Percentiles rank a stretch among this genome's conserved stretches.
Evolutionary conservation across 1,140 invertebrate genomes (phyloP).

Genomic region (Chrysopa pallens): DNA sequence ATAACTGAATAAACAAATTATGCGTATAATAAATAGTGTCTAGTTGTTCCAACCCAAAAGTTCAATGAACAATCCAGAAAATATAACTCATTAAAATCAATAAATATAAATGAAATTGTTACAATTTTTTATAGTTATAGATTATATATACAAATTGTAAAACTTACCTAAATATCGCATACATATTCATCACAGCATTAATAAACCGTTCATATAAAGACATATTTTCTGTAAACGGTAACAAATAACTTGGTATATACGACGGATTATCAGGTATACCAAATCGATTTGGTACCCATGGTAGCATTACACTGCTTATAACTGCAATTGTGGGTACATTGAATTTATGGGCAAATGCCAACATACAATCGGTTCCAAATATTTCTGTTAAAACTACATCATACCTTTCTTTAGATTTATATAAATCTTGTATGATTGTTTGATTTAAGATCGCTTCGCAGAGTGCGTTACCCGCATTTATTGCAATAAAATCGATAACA

Average conservation of each 20-base stretch:
- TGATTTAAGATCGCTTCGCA: slow-evolving; percentile 22
- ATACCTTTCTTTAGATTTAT: slow-evolving; percentile 27
- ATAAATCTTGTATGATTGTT: slow-evolving; percentile 18
- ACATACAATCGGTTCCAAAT: slow-evolving; percentile 44
- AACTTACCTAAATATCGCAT: not conserved
- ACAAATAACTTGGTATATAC: slow-evolving; percentile 31
- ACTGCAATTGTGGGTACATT: slow-evolving; percentile 33
- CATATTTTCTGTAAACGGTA: slow-evolving; percentile 24
- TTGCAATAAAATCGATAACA: not conserved
- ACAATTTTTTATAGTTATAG: too few species aligned
- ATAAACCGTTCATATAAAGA: slow-evolving; percentile 22
- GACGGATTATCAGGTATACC: slow-evolving; percentile 32
- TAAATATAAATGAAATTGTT: too few species aligned
- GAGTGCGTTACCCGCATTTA: slow-evolving; percentile 8
- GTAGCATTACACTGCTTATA: slow-evolving; percentile 7
- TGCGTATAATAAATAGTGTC: too few species aligned
- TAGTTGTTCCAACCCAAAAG: too few species aligned
- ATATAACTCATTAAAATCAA: too few species aligned
- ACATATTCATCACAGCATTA: not conserved
- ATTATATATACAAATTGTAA: too few species aligned
- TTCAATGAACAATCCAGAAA: too few species aligned
- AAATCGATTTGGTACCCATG: slow-evolving; percentile 29
- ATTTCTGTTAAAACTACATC: slow-evolving; percentile 43
- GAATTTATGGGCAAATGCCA: slow-evolving; percentile 33
- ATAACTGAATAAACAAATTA: too few species aligned